phyloP scores from a whole-genome alignment of 2,113 vertebrate genomes.

The Nibea albiflora region DNA sequence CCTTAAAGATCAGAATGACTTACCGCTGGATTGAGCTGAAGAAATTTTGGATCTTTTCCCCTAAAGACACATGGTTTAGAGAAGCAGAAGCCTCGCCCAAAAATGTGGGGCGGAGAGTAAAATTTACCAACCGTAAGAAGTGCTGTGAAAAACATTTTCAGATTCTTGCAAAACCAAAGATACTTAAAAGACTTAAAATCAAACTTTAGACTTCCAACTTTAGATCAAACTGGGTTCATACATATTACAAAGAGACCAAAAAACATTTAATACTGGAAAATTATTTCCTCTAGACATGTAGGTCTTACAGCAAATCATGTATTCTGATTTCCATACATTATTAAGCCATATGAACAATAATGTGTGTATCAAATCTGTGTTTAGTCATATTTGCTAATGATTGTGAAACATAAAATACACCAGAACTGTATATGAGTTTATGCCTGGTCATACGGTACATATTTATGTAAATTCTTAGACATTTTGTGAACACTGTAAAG shows the following conservation, averaged over 20 bases:
- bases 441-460: too few species aligned
- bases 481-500: too few species aligned
- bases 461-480: too few species aligned
- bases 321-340: not conserved
- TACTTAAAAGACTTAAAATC: not conserved
- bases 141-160: not conserved
- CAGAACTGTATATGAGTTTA: not conserved
- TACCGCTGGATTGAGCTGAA: slow-evolving; percentile 13
- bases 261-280: too few species aligned
- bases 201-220: too few species aligned
- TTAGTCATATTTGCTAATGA: not conserved
- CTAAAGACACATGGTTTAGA: not conserved
- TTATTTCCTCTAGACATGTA: not conserved
- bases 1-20: not conserved
- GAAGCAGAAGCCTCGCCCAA: not conserved
- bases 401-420: not conserved
- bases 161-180: not conserved
- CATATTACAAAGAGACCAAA: too few species aligned
- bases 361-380: not conserved
- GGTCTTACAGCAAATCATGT: not conserved
- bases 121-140: not conserved
- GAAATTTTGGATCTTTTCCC: not conserved
- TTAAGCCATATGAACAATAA: not conserved
- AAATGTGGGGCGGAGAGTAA: not conserved
- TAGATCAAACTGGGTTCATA: too few species aligned